Evolutionary conservation across 2,888 invertebrate genomes (phyloP), one percentile per base, ranked within the genome.

Genomic region (Sarcophaga carnaria): DNA sequence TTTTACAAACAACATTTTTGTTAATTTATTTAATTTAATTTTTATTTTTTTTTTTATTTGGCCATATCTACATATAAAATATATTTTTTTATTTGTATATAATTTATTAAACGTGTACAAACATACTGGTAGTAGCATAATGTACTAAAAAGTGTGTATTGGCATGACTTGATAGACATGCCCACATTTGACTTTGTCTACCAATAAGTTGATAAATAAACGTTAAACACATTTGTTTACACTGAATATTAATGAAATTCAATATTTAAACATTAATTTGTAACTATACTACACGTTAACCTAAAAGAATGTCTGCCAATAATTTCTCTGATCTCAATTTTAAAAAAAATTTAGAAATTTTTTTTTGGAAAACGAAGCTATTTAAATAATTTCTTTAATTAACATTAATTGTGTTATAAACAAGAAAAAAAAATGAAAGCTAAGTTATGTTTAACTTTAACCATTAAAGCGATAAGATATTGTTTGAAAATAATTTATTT

Each of bases 161-260:
- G 4, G 74, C 25, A 49, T 83, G 22, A 37, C 17, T 69, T 72
- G 74, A 66, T 37, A 66, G 60, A 75, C 66, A 59, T 81, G 66
- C 64, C 49, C 70, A 83, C 69, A 74, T 78, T 80, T 66, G 37
- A 27, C 22, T 80, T 37, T 37, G 37, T 37, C 37, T 59, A 70
- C n/a, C 60, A 74, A 74, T n/a, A 75, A 67, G 85, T 81, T 81
- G 49, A 71, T 82, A 37, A 37, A 37, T 37, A 37, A 10, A 4
- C 54, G 4, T 54, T 10, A 45, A 14, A 64, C 62, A 81, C 20
- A 69, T 80, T 82, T 85, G 59, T 20, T 75, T 54, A 70, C 25
- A 63, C 70, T 62, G 84, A 67, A 85, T 81, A 63, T 77, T 64
- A 82, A 85, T 77, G 71, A 72, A 59, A 72, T 27, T 37, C 37